Evolutionary conservation across 1,140 invertebrate genomes (phyloP).

Genomic region (Drosophila subpulchrella): DNA sequence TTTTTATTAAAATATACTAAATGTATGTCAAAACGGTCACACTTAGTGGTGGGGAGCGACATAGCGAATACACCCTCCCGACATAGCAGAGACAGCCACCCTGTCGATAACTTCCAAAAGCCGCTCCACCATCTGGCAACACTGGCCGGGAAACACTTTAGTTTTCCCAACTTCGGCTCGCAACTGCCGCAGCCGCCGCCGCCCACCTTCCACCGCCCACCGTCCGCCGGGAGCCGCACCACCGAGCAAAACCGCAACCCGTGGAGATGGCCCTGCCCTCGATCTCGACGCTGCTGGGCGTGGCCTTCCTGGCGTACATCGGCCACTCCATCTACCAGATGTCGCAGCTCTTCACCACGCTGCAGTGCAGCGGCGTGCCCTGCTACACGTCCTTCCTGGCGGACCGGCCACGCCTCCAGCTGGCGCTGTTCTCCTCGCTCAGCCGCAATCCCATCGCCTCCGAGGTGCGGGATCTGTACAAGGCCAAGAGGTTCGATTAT

Average conservation of each 20-base stretch:
- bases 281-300: conserved; percentile 85
- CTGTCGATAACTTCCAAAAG: too few relatives aligned
- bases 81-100: too few relatives aligned
- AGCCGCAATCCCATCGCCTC: conserved; percentile 84
- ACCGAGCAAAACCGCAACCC: background rate
- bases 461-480: conserved; percentile 82
- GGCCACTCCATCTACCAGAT: conserved; percentile 90
- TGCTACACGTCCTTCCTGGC: conserved; percentile 87
- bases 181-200: background rate
- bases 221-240: background rate
- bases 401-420: conserved; percentile 86
- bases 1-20: too few relatives aligned
- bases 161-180: background rate
- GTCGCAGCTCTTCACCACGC: conserved; percentile 89
- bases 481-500: conserved; percentile 86
- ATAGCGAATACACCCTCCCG: too few relatives aligned
- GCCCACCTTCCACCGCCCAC: background rate
- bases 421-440: conserved; percentile 87
- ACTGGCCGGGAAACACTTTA: background rate
- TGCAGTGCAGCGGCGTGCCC: conserved; percentile 87
- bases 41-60: too few relatives aligned
- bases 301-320: conserved; percentile 89
- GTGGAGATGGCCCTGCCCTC: conserved; percentile 71
- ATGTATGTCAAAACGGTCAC: too few relatives aligned
- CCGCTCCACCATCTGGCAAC: too few relatives aligned